Percentiles rank a stretch among this genome's conserved stretches.
Conservation (phyloP, 2,888 invertebrate species). For the Ennomos quercinarius region DNA sequence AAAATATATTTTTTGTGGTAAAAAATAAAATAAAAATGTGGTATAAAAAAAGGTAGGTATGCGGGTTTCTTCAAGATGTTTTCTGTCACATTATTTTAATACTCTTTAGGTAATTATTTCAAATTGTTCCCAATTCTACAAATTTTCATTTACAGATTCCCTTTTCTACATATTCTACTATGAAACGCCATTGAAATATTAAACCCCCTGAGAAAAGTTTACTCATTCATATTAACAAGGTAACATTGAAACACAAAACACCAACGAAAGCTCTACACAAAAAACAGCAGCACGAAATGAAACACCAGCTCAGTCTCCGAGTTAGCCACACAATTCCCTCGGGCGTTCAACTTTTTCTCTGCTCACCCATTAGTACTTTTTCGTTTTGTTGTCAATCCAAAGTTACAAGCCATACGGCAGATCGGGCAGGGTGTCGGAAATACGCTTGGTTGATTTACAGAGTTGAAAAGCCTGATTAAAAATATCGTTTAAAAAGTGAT, state of each 20-base stretch:
- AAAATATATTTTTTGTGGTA: too few species aligned
- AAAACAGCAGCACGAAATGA: constrained; percentile 13
- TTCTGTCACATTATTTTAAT: too few species aligned
- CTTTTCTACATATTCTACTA: too few species aligned
- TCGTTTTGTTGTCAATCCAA: constrained; percentile 55
- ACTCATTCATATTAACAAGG: not conserved
- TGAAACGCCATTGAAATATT: too few species aligned
- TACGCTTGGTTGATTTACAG: constrained; percentile 8
- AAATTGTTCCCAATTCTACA: too few species aligned
- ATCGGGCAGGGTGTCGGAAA: constrained; percentile 36
- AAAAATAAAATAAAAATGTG: too few species aligned
- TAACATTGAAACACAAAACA: constrained; percentile 5
- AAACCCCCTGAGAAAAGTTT: too few species aligned
- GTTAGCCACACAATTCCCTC: constrained; percentile 38
- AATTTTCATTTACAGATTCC: too few species aligned
- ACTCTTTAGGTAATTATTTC: too few species aligned
- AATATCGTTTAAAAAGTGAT: not conserved
- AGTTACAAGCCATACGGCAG: constrained; percentile 42
- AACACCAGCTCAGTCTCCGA: constrained; percentile 28
- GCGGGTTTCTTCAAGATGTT: too few species aligned
- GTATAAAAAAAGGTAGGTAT: too few species aligned
- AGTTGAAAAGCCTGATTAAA: too few species aligned
- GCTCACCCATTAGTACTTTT: constrained; percentile 50
- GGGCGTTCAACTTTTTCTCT: constrained; percentile 57
- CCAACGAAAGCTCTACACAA: not conserved